Base-by-base conservation (phyloP, 37 sponge, comb jelly and placozoan species). In the Mnemiopsis leidyi region DNA sequence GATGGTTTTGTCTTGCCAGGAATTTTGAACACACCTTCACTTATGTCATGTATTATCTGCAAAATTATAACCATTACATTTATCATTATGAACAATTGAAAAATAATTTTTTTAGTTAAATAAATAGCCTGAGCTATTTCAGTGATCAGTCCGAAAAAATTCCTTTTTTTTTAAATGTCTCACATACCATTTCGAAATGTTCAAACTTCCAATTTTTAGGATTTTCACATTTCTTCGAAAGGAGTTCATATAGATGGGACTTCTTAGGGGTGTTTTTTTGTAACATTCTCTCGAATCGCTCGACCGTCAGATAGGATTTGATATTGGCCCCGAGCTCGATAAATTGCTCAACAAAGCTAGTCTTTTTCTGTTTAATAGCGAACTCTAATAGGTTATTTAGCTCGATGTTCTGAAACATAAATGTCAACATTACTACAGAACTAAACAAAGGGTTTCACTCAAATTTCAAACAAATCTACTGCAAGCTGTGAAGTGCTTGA, bases 231-330 rank as follows among this genome's bases (percentile, higher is more conserved):
- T 79, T 20, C 82, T 79, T 79, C 82, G 7, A 3, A 13, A 79
- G 34, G 34, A 79, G 36, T 7, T 2, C 2, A 37, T 30, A 79
- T 7, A 79, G 7, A 9, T 33, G 36, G 7, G 36, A 23, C 1
- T 32, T 36, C 32, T 79, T 31, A 33, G 35, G 37, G 34, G 82
- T 79, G 82, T 35, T 71, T 5, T 5, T 32, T 21, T 36, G 35
- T 36, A 79, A 23, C 36, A 79, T 79, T 21, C 5, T 23, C 82
- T 79, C 82, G 37, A 79, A 79, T 23, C 34, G 20, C 36, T 79
- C 82, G 2, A 36, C 82, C 2, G 82, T 79, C 37, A 79, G 82
- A 23, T 33, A 79, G 36, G 82, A 23, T 29, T 79, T 79, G 33
- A 79, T 79, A 23, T 35, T 79, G 36, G 82, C 82, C 13, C 20